These are phyloP conservation scores for Triops longicaudatus DNA, from an alignment of 1,140 invertebrate species.

Conservation along the genomic window DNA sequence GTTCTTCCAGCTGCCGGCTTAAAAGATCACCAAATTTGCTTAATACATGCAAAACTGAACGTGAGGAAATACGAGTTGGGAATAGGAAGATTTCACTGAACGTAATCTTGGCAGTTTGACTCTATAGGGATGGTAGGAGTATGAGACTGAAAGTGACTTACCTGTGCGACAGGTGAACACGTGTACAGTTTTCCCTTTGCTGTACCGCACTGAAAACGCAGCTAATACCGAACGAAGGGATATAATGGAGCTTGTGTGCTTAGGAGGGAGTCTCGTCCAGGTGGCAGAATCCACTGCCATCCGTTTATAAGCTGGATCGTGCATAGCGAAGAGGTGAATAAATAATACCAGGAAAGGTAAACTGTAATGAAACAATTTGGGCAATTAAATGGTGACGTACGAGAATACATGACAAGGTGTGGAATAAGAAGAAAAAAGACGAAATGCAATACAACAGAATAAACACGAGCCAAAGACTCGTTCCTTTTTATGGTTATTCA, in stretches of 20 bases:
- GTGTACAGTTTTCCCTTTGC: neutral
- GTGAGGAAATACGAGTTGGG: too few relatives aligned
- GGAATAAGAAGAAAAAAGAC: too few relatives aligned
- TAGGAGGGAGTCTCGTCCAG: neutral
- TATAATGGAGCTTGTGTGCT: neutral
- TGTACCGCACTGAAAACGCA: neutral
- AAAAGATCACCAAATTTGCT: neutral
- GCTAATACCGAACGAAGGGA: neutral
- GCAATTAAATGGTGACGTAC: neutral
- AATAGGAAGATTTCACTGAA: too few relatives aligned
- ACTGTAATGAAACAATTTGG: neutral
- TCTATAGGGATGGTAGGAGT: neutral
- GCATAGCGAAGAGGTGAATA: neutral
- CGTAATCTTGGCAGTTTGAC: neutral
- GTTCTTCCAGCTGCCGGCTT: neutral
- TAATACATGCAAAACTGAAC: neutral
- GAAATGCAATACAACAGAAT: too few relatives aligned
- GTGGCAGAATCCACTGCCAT: neutral
- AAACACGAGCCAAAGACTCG: too few relatives aligned
- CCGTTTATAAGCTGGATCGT: neutral
- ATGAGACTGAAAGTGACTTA: neutral
- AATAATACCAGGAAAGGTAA: neutral
- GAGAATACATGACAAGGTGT: too few relatives aligned
- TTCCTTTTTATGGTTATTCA: too few relatives aligned
- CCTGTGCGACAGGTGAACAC: constrained; percentile 4